phyloP scores from a whole-genome alignment of 2,113 vertebrate species.

The Jacana jacana region DNA sequence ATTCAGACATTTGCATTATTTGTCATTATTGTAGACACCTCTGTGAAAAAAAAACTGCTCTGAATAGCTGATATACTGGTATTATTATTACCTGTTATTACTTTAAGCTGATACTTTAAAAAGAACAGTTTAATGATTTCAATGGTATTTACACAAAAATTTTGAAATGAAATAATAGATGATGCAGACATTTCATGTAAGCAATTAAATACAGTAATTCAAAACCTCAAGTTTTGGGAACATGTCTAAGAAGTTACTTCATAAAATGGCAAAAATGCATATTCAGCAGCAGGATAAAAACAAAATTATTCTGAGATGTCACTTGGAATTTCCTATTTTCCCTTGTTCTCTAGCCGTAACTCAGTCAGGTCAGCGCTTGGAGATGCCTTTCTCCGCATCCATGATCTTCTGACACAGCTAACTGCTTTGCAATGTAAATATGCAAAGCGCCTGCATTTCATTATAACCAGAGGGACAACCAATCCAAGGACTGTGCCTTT shows the following conservation, averaged over 20 bases:
- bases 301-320: not conserved
- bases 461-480: not conserved
- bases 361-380: not conserved
- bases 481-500: not conserved
- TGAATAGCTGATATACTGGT: not conserved
- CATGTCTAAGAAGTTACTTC: not conserved
- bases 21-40: not conserved
- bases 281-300: not conserved
- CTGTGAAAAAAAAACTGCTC: not conserved
- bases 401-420: not conserved
- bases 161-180: not conserved
- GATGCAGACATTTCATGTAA: not conserved
- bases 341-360: not conserved
- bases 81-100: not conserved
- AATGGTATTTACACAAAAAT: not conserved
- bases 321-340: not conserved
- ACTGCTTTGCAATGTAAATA: not conserved
- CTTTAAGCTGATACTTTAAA: not conserved
- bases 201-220: not conserved
- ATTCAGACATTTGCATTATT: not conserved
- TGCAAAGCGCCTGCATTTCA: accelerated
- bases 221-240: not conserved
- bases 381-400: not conserved
- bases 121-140: not conserved
- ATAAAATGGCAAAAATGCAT: not conserved